phyloP scores from a whole-genome alignment of 2,113 vertebrate genomes.

The Barbus barbus region DNA sequence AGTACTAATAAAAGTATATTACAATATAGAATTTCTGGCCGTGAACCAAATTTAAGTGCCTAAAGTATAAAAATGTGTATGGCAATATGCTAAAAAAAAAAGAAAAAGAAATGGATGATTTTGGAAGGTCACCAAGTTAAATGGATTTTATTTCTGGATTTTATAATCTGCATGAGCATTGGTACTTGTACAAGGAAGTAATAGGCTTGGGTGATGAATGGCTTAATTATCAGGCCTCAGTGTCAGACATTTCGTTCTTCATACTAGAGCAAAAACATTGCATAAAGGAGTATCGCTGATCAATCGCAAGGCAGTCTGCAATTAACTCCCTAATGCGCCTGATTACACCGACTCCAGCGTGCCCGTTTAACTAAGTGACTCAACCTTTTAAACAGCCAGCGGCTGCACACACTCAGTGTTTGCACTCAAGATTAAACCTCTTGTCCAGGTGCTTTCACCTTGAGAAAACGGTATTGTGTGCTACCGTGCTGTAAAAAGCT shows the following conservation, averaged over 20 bases:
- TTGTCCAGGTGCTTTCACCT: constrained; percentile 52
- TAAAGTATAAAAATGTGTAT: background rate
- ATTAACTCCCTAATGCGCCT: constrained; percentile 63
- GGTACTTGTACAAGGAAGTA: constrained; percentile 44
- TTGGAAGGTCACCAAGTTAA: background rate
- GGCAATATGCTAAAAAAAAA: too few relatives aligned
- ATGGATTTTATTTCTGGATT: constrained; percentile 25
- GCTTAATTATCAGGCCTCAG: constrained; percentile 68
- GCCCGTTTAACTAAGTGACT: constrained; percentile 53
- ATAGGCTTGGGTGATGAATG: constrained; percentile 64
- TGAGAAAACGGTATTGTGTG: constrained; percentile 48
- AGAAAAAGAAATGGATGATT: background rate
- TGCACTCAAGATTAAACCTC: constrained; percentile 59
- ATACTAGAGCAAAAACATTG: constrained; percentile 57
- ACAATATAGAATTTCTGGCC: too few relatives aligned
- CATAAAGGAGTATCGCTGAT: constrained; percentile 64
- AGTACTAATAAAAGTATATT: too few relatives aligned
- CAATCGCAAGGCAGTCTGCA: constrained; percentile 59
- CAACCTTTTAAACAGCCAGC: constrained; percentile 51
- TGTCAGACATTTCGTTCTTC: constrained; percentile 57
- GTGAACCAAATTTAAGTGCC: background rate
- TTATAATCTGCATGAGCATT: constrained; percentile 45
- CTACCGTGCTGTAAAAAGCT: constrained; percentile 51
- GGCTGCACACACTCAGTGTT: constrained; percentile 44
- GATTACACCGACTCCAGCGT: constrained; percentile 55